Evolutionary conservation across 2,888 invertebrate species (phyloP).

Genomic region (Steromphala cineraria): DNA sequence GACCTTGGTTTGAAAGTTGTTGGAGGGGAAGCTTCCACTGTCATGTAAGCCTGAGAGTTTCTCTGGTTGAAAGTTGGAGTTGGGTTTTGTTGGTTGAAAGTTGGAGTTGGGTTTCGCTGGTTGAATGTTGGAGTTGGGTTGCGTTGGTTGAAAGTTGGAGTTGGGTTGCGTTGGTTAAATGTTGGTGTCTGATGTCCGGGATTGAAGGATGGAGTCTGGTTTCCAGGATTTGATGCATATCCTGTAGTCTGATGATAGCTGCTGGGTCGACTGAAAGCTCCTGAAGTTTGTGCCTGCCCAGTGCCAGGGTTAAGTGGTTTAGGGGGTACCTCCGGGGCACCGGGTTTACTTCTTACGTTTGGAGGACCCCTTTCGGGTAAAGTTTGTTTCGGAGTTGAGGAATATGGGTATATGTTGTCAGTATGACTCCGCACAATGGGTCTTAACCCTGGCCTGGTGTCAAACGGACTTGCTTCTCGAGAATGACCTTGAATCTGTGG

Average conservation of each 20-base stretch:
- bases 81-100: too few species aligned
- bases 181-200: too few species aligned
- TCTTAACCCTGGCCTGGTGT: slow-evolving; percentile 7
- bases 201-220: too few species aligned
- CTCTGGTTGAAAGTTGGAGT: not conserved
- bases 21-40: not conserved
- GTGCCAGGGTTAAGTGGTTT: slow-evolving; percentile 33
- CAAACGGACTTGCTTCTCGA: slow-evolving; percentile 50
- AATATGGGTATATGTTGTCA: slow-evolving; percentile 28
- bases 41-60: not conserved
- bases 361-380: slow-evolving; percentile 58
- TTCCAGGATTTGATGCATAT: too few species aligned
- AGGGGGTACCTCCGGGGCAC: slow-evolving; percentile 47
- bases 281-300: slow-evolving; percentile 17
- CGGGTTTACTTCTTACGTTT: slow-evolving; percentile 41
- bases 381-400: slow-evolving; percentile 41
- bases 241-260: too few species aligned
- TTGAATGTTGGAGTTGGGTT: too few species aligned
- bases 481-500: slow-evolving; percentile 24
- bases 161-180: too few species aligned
- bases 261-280: not conserved
- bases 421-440: slow-evolving; percentile 43
- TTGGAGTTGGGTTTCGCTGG: too few species aligned
- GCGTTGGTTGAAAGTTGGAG: too few species aligned
- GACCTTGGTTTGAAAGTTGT: slow-evolving; percentile 19